phyloP scores from a whole-genome alignment of 2,797 vertebrate species.

The Acanthurus tractus region DNA sequence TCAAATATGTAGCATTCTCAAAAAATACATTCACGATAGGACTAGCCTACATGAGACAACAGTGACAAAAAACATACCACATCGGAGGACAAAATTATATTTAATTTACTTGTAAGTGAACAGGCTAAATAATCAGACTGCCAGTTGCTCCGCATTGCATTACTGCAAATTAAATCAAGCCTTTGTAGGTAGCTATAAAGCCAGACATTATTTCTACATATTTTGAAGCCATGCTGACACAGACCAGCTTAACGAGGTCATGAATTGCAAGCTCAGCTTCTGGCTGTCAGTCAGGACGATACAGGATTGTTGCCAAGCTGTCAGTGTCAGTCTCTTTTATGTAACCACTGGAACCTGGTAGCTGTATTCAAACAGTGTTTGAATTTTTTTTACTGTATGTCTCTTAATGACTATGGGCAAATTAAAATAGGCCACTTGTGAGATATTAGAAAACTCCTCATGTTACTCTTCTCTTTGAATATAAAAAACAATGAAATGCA shows the following conservation, averaged over 20 bases:
- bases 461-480: constrained; percentile 5
- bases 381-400: not conserved
- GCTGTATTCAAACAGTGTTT: constrained; percentile 17
- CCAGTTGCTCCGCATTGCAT: constrained; percentile 4
- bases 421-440: not conserved
- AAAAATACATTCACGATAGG: not conserved
- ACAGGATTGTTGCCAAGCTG: constrained; percentile 62
- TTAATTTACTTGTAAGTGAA: not conserved
- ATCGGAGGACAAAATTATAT: not conserved
- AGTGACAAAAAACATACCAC: constrained; percentile 9
- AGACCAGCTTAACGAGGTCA: constrained; percentile 62
- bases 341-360: constrained; percentile 28
- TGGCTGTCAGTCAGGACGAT: constrained; percentile 62
- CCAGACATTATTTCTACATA: constrained; percentile 26
- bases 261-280: constrained; percentile 65
- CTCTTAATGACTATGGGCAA: not conserved
- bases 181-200: constrained; percentile 17
- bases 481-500: not conserved
- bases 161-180: constrained; percentile 18
- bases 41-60: not conserved
- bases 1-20: not conserved
- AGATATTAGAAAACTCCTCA: not conserved
- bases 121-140: constrained; percentile 10
- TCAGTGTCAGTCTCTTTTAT: constrained; percentile 39
- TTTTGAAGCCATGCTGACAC: constrained; percentile 54